phyloP scores from a whole-genome alignment of 2,888 invertebrate genomes.

The Emmelina monodactyla region DNA sequence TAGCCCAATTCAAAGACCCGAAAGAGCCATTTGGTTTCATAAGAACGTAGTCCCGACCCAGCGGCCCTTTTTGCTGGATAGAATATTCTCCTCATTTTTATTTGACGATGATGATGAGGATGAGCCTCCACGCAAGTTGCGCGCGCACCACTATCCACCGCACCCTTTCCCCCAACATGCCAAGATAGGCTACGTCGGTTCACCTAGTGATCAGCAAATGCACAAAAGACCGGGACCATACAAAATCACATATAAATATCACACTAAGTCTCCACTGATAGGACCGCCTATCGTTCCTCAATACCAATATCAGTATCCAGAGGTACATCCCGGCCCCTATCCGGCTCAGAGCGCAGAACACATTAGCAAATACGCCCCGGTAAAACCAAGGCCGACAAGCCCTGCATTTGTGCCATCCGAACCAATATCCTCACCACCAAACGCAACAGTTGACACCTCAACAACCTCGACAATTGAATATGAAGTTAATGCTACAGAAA shows the following conservation, averaged over 20 bases:
- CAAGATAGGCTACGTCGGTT: constrained; percentile 32
- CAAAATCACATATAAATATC: constrained; percentile 27
- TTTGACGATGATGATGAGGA: constrained; percentile 30
- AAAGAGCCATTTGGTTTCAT: constrained; percentile 48
- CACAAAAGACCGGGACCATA: constrained; percentile 35
- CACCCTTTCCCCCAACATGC: constrained; percentile 26
- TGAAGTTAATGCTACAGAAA: constrained; percentile 24
- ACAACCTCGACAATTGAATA: constrained; percentile 17
- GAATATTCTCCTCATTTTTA: constrained; percentile 48
- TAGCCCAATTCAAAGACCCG: too few species aligned
- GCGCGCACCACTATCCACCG: constrained; percentile 23
- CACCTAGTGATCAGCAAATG: constrained; percentile 29
- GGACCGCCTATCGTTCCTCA: constrained; percentile 26
- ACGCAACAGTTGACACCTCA: constrained; percentile 26
- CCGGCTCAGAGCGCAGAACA: constrained; percentile 24
- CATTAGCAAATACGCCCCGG: constrained; percentile 25
- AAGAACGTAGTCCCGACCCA: constrained; percentile 37
- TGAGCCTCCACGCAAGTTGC: constrained; percentile 26
- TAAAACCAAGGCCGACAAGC: constrained; percentile 32
- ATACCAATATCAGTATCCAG: constrained; percentile 4
- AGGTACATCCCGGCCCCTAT: constrained; percentile 15
- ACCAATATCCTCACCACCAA: constrained; percentile 18
- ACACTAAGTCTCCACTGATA: constrained; percentile 26
- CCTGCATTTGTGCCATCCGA: neutral
- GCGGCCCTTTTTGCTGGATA: constrained; percentile 34